A percentile compares a stretch with the other conserved stretches of the same genome.
These are phyloP conservation scores for Acrobasis repandana DNA, from an alignment of 2,888 invertebrate species.

Conservation along the genomic window DNA sequence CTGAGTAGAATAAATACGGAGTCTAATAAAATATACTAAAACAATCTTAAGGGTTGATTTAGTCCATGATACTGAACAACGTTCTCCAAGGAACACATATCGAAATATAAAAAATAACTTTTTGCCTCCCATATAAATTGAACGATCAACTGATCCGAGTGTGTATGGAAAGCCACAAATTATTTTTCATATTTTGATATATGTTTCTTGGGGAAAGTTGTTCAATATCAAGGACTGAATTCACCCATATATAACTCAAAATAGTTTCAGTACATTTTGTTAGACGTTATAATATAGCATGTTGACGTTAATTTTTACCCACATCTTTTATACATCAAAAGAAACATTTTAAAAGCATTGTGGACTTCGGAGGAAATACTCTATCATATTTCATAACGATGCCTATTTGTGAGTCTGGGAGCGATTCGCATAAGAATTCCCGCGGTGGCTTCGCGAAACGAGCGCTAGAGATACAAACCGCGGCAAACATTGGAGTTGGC, in stretches of 20 bases:
- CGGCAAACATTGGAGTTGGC: conserved; percentile 55
- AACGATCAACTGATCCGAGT: no score
- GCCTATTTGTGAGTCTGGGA: conserved; percentile 40
- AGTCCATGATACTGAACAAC: no score
- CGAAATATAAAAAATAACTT: no score
- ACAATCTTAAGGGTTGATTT: no score
- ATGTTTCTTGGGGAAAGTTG: no score
- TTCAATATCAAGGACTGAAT: no score
- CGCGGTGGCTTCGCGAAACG: conserved; percentile 32
- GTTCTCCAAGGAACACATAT: no score
- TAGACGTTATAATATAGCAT: conserved; percentile 28
- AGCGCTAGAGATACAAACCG: conserved; percentile 50
- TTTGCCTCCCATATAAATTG: no score
- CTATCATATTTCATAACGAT: conserved; percentile 42
- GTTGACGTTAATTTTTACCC: conserved; percentile 21
- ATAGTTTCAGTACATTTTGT: conserved; percentile 44
- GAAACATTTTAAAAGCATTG: conserved; percentile 19
- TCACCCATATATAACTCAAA: no score
- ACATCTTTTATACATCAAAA: conserved; percentile 21
- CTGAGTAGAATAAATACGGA: conserved; percentile 41
- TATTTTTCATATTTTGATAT: no score
- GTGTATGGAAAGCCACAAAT: no score
- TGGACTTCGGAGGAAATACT: conserved; percentile 20
- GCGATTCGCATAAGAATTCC: conserved; percentile 39
- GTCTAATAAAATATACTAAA: no score